Conservation (phyloP, 2,797 vertebrate genomes). For the Sitta carolinensis region DNA sequence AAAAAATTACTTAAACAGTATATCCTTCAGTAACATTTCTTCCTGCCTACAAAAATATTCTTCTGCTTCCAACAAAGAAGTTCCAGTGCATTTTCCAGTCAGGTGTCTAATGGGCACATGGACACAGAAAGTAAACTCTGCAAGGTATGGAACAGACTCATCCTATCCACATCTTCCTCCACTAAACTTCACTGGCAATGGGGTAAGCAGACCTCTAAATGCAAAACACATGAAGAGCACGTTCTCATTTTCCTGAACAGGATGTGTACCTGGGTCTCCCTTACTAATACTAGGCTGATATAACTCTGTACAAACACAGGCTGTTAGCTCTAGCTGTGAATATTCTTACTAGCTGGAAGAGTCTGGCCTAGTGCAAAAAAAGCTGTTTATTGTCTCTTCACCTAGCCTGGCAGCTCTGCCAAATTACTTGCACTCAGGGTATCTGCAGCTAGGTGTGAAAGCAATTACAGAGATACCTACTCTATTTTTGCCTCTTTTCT, state of each 20-base stretch:
- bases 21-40: not conserved
- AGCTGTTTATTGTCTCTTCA: conserved; percentile 7
- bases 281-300: not conserved
- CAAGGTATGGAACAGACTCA: not conserved
- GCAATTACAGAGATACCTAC: not conserved
- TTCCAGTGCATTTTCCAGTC: not conserved
- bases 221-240: not conserved
- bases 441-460: conserved; percentile 15
- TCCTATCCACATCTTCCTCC: not conserved
- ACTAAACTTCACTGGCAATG: not conserved
- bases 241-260: not conserved
- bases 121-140: not conserved
- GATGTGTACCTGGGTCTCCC: not conserved
- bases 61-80: not conserved
- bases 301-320: not conserved
- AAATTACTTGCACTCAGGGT: not conserved
- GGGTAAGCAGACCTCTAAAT: not conserved
- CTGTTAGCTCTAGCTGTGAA: not conserved
- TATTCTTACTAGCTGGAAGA: not conserved
- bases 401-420: not conserved
- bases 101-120: not conserved
- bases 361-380: not conserved
- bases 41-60: not conserved
- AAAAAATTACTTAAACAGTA: not conserved
- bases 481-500: not conserved